Percentiles rank a stretch among this genome's conserved stretches.
Conservation (phyloP, 2,888 invertebrate species). For the Drosophila siamana region DNA sequence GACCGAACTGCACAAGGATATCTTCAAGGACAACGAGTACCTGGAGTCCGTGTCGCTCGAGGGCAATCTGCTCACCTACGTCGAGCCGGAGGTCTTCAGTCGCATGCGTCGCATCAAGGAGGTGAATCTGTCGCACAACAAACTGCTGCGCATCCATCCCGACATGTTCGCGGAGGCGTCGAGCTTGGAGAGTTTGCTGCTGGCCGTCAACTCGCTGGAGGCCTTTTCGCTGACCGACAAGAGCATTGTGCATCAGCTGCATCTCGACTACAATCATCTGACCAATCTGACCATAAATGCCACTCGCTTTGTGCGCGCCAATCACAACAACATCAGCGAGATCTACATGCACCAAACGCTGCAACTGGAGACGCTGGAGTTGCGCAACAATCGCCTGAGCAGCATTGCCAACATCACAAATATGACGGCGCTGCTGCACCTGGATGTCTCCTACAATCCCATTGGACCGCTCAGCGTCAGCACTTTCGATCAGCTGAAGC, state of each 20-base stretch:
- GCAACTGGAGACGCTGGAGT: conserved; percentile 78
- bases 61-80: conserved; percentile 76
- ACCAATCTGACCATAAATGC: conserved; percentile 79
- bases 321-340: conserved; percentile 80
- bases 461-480: conserved; percentile 82
- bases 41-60: conserved; percentile 81
- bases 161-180: conserved; percentile 81
- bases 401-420: conserved; percentile 81
- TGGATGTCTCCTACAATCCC: conserved; percentile 83
- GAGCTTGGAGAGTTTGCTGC: conserved; percentile 75
- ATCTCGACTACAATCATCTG: conserved; percentile 81
- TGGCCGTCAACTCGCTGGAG: conserved; percentile 72
- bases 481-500: conserved; percentile 83
- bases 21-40: conserved; percentile 82
- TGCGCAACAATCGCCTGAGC: conserved; percentile 76
- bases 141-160: conserved; percentile 76
- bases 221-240: conserved; percentile 78
- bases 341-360: conserved; percentile 71
- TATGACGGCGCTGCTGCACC: conserved; percentile 72
- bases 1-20: conserved; percentile 72
- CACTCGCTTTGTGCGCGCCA: conserved; percentile 81
- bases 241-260: conserved; percentile 75
- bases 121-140: conserved; percentile 82
- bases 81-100: conserved; percentile 82
- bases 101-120: conserved; percentile 82